Percentiles rank a stretch among this genome's conserved stretches.
phyloP scores from a whole-genome alignment of 2,113 vertebrate genomes.

The Lamprotornis superbus region DNA sequence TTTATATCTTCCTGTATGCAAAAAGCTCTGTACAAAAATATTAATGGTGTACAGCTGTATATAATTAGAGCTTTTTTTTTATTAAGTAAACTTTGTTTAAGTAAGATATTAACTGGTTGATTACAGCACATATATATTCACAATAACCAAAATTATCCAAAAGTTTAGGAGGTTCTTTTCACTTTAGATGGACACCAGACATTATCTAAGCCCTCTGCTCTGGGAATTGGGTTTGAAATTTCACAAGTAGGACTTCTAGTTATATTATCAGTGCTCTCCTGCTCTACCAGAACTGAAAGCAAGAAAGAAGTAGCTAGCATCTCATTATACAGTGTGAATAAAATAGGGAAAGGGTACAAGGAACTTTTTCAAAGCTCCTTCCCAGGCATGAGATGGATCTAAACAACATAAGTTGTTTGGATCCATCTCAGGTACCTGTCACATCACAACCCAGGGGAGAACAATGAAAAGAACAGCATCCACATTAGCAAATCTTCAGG shows the following conservation, averaged over 20 bases:
- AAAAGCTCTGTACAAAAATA: constrained; percentile 21
- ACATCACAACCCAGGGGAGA: neutral
- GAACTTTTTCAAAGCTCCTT: neutral
- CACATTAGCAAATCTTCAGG: neutral
- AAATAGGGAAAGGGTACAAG: neutral
- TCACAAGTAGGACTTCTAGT: neutral
- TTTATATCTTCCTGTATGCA: constrained; percentile 47
- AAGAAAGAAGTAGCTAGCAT: neutral
- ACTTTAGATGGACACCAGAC: neutral
- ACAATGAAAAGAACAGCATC: neutral
- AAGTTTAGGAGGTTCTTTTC: neutral
- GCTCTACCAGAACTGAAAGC: neutral
- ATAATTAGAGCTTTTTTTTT: constrained; percentile 12
- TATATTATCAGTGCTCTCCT: neutral
- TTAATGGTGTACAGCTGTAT: constrained; percentile 17
- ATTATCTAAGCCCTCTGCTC: neutral
- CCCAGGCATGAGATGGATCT: neutral
- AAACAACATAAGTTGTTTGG: neutral
- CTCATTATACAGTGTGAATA: neutral
- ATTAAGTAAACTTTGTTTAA: constrained; percentile 27
- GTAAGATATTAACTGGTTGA: neutral
- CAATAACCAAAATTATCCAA: neutral
- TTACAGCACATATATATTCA: neutral
- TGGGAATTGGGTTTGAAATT: neutral
- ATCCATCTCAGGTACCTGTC: neutral